Evolutionary conservation across 2,797 vertebrate species (phyloP).

Genomic region (Characodon lateralis): DNA sequence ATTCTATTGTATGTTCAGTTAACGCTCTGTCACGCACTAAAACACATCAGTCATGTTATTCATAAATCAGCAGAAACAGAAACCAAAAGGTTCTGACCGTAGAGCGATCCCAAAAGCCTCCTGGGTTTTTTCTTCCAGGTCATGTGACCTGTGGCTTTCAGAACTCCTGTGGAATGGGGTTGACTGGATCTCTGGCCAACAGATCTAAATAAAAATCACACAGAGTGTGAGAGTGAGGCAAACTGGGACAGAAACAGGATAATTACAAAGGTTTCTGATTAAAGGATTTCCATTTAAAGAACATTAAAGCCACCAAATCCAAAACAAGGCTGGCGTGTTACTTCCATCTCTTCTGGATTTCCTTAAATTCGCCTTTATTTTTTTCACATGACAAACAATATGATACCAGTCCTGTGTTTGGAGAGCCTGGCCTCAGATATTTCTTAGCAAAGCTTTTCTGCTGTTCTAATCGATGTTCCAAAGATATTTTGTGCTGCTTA

Average conservation of each 20-base stretch:
- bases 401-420: neutral
- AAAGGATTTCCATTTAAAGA: too few relatives aligned
- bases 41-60: conserved; percentile 2
- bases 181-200: conserved; percentile 35
- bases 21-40: neutral
- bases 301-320: too few relatives aligned
- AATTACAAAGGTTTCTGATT: too few relatives aligned
- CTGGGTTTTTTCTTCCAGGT: conserved; percentile 83
- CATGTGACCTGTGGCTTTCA: conserved; percentile 83
- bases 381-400: neutral
- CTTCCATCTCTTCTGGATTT: too few relatives aligned
- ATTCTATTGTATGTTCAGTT: neutral
- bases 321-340: too few relatives aligned
- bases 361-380: neutral
- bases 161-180: conserved; percentile 69
- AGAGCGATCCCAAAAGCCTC: conserved; percentile 79
- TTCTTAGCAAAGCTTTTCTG: neutral
- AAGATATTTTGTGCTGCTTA: neutral
- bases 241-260: neutral
- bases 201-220: conserved; percentile 51
- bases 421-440: neutral
- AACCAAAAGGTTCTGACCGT: conserved; percentile 64
- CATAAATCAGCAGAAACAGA: conserved; percentile 11
- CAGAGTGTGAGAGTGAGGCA: neutral
- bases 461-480: neutral